phyloP scores from a whole-genome alignment of 2,797 vertebrate genomes.

The Tarsius wallacei region DNA sequence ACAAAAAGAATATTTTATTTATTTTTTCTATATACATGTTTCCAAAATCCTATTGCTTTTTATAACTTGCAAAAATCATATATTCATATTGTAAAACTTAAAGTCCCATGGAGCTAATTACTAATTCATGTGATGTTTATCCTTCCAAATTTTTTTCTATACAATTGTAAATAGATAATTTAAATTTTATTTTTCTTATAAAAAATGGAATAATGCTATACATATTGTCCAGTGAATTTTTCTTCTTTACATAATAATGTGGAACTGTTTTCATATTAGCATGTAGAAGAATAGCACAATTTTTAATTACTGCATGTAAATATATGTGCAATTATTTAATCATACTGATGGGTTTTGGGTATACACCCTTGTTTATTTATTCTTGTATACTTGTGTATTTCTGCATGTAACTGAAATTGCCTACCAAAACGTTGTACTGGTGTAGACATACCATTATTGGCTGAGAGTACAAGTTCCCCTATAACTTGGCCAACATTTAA shows the following conservation, averaged over 20 bases:
- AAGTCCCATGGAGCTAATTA: not conserved
- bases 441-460: not conserved
- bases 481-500: not conserved
- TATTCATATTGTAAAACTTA: slow-evolving; percentile 22
- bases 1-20: slow-evolving; percentile 22
- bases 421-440: not conserved
- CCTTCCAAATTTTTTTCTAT: slow-evolving; percentile 1
- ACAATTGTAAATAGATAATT: not conserved
- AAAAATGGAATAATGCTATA: slow-evolving; percentile 15
- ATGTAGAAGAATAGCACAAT: not conserved
- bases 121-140: not conserved
- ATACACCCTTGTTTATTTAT: not conserved
- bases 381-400: not conserved
- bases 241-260: not conserved
- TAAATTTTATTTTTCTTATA: slow-evolving; percentile 10
- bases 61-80: slow-evolving; percentile 59
- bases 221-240: not conserved
- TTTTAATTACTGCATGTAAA: not conserved
- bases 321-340: not conserved
- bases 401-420: not conserved
- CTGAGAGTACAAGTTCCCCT: not conserved
- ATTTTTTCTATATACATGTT: slow-evolving; percentile 9
- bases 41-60: slow-evolving; percentile 47
- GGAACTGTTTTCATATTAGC: not conserved
- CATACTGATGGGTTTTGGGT: not conserved